Conservation (phyloP, 2,888 invertebrate species). For the Lithophane leautieri region DNA sequence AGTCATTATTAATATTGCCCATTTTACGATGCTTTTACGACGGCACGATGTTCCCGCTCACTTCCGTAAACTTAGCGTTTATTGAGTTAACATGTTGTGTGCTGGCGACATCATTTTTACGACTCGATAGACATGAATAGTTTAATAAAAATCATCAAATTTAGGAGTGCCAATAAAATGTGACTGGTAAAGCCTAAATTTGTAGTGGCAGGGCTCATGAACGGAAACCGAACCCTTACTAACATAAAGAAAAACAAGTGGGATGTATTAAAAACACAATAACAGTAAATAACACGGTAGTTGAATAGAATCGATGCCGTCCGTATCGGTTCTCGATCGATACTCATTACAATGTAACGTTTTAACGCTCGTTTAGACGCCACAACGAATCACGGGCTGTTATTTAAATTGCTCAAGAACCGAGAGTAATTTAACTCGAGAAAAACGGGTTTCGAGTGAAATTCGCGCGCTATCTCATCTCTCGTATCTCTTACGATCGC, state of each 20-base stretch:
- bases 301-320: slow-evolving; percentile 67
- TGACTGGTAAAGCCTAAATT: slow-evolving; percentile 27
- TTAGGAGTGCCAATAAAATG: slow-evolving; percentile 59
- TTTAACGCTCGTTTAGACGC: slow-evolving; percentile 78
- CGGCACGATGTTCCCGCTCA: slow-evolving; percentile 69
- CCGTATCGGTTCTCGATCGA: slow-evolving; percentile 73
- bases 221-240: slow-evolving; percentile 50
- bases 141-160: slow-evolving; percentile 67
- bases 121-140: slow-evolving; percentile 67
- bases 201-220: slow-evolving; percentile 6
- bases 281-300: slow-evolving; percentile 72
- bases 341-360: slow-evolving; percentile 78
- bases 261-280: slow-evolving; percentile 64
- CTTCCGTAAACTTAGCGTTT: slow-evolving; percentile 77
- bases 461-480: slow-evolving; percentile 79
- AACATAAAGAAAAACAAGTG: slow-evolving; percentile 58
- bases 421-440: slow-evolving; percentile 77
- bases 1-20: slow-evolving; percentile 81
- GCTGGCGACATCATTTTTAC: slow-evolving; percentile 70
- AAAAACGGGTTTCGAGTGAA: slow-evolving; percentile 80
- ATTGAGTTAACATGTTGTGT: slow-evolving; percentile 76
- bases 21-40: slow-evolving; percentile 80
- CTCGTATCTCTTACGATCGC: slow-evolving; percentile 72
- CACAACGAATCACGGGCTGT: slow-evolving; percentile 78
- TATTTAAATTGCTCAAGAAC: slow-evolving; percentile 82